Percentiles rank a stretch among this genome's conserved stretches.
Conservation (phyloP, 2,113 vertebrate genomes). For the Corythoichthys haematopterus region DNA sequence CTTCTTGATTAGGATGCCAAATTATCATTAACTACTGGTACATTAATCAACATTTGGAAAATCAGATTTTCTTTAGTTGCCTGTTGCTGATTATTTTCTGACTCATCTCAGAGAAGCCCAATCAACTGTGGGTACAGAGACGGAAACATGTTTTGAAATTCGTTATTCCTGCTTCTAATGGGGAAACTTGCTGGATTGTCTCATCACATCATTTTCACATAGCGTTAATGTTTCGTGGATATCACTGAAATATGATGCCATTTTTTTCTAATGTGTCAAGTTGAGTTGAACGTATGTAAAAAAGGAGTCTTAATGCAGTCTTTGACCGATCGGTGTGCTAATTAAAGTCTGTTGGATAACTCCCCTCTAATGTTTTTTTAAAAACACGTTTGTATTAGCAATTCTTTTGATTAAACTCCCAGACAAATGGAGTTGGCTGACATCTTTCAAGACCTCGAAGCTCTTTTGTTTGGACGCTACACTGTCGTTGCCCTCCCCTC, state of each 20-base stretch:
- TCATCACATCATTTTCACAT: too few relatives aligned
- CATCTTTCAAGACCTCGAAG: conserved; percentile 56
- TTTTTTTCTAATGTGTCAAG: background rate
- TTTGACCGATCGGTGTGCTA: background rate
- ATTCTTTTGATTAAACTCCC: conserved; percentile 54
- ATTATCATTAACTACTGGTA: background rate
- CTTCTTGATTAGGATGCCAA: background rate
- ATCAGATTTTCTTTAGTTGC: too few relatives aligned
- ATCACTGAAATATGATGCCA: background rate
- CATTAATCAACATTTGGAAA: too few relatives aligned
- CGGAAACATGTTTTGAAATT: background rate
- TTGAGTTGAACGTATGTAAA: background rate
- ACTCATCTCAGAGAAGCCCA: background rate
- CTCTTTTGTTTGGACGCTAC: conserved; percentile 66
- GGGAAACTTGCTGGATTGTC: too few relatives aligned
- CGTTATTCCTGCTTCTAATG: too few relatives aligned
- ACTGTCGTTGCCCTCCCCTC: conserved; percentile 43
- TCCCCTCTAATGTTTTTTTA: conserved; percentile 35
- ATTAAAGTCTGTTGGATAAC: background rate
- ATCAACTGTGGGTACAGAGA: background rate
- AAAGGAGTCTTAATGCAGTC: background rate
- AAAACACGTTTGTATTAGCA: conserved; percentile 38
- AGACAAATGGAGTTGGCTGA: conserved; percentile 58
- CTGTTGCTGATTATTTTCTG: background rate
- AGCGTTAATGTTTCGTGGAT: too few relatives aligned